phyloP scores from a whole-genome alignment of 2,888 invertebrate species.

The Ypsolopha scabrella region DNA sequence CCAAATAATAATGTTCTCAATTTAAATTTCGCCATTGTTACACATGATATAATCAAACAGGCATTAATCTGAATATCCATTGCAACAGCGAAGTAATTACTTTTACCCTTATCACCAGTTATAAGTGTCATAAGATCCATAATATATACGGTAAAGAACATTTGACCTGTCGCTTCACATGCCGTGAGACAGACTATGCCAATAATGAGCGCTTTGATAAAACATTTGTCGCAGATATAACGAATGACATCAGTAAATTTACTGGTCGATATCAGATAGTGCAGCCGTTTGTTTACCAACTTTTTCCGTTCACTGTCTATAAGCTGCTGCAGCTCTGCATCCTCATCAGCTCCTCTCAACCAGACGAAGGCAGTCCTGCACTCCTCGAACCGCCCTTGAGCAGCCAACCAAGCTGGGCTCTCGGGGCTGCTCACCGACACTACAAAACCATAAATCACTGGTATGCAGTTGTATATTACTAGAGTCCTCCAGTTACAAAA shows the following conservation, averaged over 20 bases:
- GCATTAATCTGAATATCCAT: neutral
- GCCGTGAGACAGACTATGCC: neutral
- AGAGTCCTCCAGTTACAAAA: neutral
- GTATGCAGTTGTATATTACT: neutral
- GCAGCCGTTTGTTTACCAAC: too few species aligned
- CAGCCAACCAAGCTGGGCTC: constrained; percentile 3
- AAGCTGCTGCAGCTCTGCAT: neutral
- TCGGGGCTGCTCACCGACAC: neutral
- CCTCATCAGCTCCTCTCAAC: neutral
- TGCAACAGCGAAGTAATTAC: too few species aligned
- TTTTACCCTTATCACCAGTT: too few species aligned
- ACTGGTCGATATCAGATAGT: neutral
- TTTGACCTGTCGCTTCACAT: neutral
- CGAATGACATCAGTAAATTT: neutral
- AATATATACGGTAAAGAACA: neutral
- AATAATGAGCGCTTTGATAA: neutral
- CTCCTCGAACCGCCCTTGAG: neutral
- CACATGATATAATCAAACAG: neutral
- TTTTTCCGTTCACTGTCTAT: neutral
- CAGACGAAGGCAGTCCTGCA: neutral
- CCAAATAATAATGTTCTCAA: neutral
- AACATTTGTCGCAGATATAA: neutral
- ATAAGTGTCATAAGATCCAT: neutral
- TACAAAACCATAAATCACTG: neutral
- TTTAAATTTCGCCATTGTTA: neutral